Conservation (phyloP, 1,140 invertebrate species). For the Papilio dardanus region DNA sequence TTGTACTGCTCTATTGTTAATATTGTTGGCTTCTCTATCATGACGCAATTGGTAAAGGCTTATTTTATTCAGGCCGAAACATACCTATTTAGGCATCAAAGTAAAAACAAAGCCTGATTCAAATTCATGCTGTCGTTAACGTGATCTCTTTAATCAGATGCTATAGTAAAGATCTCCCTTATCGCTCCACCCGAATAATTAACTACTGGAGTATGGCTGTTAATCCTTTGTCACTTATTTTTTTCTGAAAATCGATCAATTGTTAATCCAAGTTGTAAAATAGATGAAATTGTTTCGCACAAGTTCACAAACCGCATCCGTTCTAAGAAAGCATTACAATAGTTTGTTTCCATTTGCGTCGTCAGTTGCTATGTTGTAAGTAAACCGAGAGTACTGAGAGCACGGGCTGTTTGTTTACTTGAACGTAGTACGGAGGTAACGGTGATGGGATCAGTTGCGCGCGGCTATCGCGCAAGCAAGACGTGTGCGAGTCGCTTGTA, state of each 20-base stretch:
- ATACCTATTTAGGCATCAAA: background rate
- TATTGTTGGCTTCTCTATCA: constrained; percentile 12
- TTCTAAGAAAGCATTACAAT: constrained; percentile 20
- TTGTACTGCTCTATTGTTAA: constrained; percentile 43
- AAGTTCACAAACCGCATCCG: constrained; percentile 25
- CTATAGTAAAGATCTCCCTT: background rate
- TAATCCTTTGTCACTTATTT: background rate
- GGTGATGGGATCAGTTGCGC: constrained; percentile 71
- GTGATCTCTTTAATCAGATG: background rate
- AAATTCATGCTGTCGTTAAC: background rate
- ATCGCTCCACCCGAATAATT: background rate
- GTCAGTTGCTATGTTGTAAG: constrained; percentile 15
- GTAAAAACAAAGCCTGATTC: background rate
- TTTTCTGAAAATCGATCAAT: constrained; percentile 3
- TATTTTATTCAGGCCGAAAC: constrained; percentile 27
- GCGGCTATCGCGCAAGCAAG: constrained; percentile 61
- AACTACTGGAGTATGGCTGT: background rate
- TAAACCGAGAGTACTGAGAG: constrained; percentile 37
- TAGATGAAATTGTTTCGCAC: constrained; percentile 6
- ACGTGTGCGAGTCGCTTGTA: constrained; percentile 43
- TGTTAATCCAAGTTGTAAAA: background rate
- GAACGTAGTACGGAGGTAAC: constrained; percentile 70
- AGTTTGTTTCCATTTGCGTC: constrained; percentile 18
- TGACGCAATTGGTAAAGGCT: background rate
- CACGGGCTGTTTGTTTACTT: constrained; percentile 76